Percentiles rank a stretch among this genome's conserved stretches.
phyloP scores from a whole-genome alignment of 2,113 vertebrate genomes.

The Benitochromis conjunctus region DNA sequence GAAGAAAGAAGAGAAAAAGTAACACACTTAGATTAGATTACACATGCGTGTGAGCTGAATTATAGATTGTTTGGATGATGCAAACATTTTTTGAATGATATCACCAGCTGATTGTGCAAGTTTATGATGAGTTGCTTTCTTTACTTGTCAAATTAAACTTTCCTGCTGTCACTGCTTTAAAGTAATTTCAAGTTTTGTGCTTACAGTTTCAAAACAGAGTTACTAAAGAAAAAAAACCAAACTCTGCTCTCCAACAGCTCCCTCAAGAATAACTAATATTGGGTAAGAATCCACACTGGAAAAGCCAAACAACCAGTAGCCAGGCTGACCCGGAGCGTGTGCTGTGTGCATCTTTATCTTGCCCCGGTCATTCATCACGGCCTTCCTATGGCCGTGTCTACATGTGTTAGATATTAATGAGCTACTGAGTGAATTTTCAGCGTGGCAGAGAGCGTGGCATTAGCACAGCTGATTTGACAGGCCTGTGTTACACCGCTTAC shows the following conservation, averaged over 20 bases:
- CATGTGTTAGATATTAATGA: slow-evolving; percentile 41
- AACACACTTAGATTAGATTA: background rate
- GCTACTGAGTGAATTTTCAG: slow-evolving; percentile 33
- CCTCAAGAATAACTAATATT: background rate
- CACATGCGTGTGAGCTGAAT: background rate
- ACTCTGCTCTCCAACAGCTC: background rate
- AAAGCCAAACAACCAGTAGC: background rate
- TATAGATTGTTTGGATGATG: background rate
- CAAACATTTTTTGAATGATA: background rate
- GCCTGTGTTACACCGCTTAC: slow-evolving; percentile 14
- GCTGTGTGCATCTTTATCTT: background rate
- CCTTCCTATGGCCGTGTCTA: slow-evolving; percentile 8
- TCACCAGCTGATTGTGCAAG: background rate
- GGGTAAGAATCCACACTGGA: background rate
- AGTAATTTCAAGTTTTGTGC: slow-evolving; percentile 21
- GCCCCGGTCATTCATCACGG: slow-evolving; percentile 8
- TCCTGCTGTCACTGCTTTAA: background rate
- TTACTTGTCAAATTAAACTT: slow-evolving; percentile 7
- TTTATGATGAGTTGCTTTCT: background rate
- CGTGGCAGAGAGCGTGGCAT: background rate
- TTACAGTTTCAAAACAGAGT: background rate
- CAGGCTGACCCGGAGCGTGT: background rate
- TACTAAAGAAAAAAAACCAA: background rate
- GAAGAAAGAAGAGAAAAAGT: background rate
- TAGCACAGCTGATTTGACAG: slow-evolving; percentile 48